Evolutionary conservation across 2,888 invertebrate genomes (phyloP), one percentile per base, ranked within the genome.

Genomic region (Platerodrilus igneus): DNA sequence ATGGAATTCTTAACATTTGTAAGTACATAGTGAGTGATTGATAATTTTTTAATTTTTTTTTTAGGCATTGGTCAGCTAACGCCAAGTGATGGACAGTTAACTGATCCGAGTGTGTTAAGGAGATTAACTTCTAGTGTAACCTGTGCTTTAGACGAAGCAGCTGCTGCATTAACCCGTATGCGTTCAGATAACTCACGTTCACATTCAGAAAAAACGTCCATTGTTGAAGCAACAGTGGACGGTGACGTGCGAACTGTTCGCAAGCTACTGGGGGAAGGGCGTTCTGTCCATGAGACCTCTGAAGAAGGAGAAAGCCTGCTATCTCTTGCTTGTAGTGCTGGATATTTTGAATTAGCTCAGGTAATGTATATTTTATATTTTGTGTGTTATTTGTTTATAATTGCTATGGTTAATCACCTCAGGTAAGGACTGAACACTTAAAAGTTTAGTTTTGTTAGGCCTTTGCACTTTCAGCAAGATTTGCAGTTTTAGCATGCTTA

Each of bases 291-390:
- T 76, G 95, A 95, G 74, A 92, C 94, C 50, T 93, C 92, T 44
- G 95, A 96, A 70, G 95, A 96, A 70, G 96, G 95, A 52, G 96
- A 97, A 71, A 93, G 93, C 61, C 75, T 97, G 48, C 77, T 97
- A 48, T 94, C 94, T 37, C 81, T 96, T 59, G 96, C 96, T 45
- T 96, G 96, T 71, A 93, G 94, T 47, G 94, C 95, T 47, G 96
- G 96, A 31, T 95, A 95, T 73, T 95, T 89, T 74, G 95, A 96
- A 72, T 78, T 96, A 55, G 95, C 94, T 55, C 93, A 95, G 79
- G 93, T 87, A 70, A 53, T 15, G 7, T 59, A n/a, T n/a, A n/a
- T n/a, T n/a, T n/a, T n/a, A n/a, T n/a, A n/a, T n/a, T n/a, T n/a
- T n/a, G n/a, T n/a, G n/a, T n/a, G n/a, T n/a, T n/a, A n/a, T n/a